phyloP scores from a whole-genome alignment of 2,797 vertebrate genomes.

The Cygnus olor region DNA sequence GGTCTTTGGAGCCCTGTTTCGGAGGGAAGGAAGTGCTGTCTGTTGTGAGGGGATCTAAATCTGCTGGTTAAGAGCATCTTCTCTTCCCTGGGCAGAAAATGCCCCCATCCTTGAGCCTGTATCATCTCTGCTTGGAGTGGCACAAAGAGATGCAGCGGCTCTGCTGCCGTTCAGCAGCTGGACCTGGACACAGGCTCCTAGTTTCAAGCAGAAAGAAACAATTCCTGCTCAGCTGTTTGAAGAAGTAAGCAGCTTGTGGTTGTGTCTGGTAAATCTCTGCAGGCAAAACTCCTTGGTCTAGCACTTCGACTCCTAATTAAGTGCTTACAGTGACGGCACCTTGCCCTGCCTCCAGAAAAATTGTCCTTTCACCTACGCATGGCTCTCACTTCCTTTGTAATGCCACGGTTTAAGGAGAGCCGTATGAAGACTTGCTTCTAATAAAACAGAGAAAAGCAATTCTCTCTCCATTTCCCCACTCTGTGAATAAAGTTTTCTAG shows the following conservation, averaged over 20 bases:
- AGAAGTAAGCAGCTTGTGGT: too few relatives aligned
- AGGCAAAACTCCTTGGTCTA: not conserved
- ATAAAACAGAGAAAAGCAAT: not conserved
- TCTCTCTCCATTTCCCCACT: not conserved
- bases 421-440: conserved; percentile 14
- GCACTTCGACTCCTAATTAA: conserved; percentile 53
- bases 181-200: not conserved
- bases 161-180: not conserved
- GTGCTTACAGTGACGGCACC: conserved; percentile 40
- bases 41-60: not conserved
- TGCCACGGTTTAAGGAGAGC: conserved; percentile 17
- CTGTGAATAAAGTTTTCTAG: not conserved
- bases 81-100: not conserved
- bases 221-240: not conserved
- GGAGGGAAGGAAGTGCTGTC: not conserved
- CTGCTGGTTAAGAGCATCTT: not conserved
- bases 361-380: not conserved
- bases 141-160: not conserved
- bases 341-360: conserved; percentile 38
- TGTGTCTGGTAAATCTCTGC: not conserved
- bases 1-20: not conserved
- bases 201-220: not conserved
- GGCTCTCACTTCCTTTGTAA: not conserved
- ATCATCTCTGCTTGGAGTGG: not conserved
- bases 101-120: not conserved